Evolutionary conservation across 2,888 invertebrate genomes (phyloP), one percentile per base, ranked within the genome.

Genomic region (Coelopa pilipes): DNA sequence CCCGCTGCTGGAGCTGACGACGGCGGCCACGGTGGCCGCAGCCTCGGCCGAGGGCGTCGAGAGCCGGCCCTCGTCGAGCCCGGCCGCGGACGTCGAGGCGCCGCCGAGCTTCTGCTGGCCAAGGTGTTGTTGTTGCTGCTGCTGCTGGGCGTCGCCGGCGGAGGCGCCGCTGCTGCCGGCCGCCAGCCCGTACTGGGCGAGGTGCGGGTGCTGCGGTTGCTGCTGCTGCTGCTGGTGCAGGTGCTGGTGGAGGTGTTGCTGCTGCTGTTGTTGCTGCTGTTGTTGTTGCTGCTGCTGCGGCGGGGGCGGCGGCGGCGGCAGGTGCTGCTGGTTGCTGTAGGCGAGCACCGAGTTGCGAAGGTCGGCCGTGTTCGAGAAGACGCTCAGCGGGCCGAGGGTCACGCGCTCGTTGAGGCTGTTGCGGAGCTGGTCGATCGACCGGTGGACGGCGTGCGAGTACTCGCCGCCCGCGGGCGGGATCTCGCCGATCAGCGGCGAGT

Each of bases 401-500:
- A 96, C 88, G n/a, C 88, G 86, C 70, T 88, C 90, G 49, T 91
- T 91, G 80, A 91, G 89, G 55, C 91, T 91, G 76, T 87, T 87
- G 79, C 91, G 88, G 79, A 91, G 84, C 81, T 91, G 91, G 79
- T 91, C 91, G 85, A 91, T 92, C 78, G 92, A 92, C 80, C 91
- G 89, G 83, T 91, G 91, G 81, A 91, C 91, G 77, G 91, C 91
- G 72, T 91, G 90, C 79, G 91, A 90, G 83, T 91, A 91, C 79
- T 92, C 92, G 1, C 88, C 88, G 80, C 91, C 86, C 17, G 78
- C 79, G 15, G 85, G 85, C 53, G 92, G 92, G 83, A 92, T 92
- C 87, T 92, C 92, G 0, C 92, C 92, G 89, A 92, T 92, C 15
- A 92, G 83, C 11, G 92, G 92, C 15, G 92, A 92, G 75, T 87